Conservation (phyloP, 2,888 invertebrate genomes). For the Lithophane semibrunnea region DNA sequence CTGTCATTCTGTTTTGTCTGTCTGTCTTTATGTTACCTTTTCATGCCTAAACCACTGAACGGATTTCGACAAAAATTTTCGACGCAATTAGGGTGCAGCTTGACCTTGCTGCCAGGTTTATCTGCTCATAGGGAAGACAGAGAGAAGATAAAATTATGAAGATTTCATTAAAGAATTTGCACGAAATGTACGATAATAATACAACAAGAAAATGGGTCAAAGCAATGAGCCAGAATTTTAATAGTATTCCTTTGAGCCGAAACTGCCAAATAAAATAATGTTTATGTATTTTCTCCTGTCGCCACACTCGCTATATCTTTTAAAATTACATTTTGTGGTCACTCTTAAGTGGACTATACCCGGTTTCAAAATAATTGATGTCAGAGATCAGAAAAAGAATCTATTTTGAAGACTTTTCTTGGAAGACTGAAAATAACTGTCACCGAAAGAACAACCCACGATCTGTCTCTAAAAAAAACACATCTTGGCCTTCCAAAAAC, state of each 20-base stretch:
- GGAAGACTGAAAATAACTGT: slow-evolving; percentile 1
- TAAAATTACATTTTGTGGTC: neutral
- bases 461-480: slow-evolving; percentile 8
- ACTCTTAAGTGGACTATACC: neutral
- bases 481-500: slow-evolving; percentile 32
- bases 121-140: neutral
- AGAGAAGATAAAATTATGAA: neutral
- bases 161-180: neutral
- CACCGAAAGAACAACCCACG: slow-evolving; percentile 3
- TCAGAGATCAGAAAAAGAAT: neutral
- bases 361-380: neutral
- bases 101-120: neutral
- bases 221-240: neutral
- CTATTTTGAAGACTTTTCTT: slow-evolving; percentile 7
- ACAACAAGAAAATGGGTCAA: slow-evolving; percentile 14
- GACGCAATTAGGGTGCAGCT: neutral
- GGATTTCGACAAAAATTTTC: too few species aligned
- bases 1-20: too few species aligned
- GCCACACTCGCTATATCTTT: neutral
- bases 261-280: slow-evolving; percentile 17
- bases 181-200: neutral
- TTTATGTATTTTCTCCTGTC: neutral
- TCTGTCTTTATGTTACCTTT: too few species aligned
- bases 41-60: too few species aligned
- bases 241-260: neutral